Evolutionary conservation across 2,113 vertebrate species (phyloP).

Genomic region (Vulpes vulpes): DNA sequence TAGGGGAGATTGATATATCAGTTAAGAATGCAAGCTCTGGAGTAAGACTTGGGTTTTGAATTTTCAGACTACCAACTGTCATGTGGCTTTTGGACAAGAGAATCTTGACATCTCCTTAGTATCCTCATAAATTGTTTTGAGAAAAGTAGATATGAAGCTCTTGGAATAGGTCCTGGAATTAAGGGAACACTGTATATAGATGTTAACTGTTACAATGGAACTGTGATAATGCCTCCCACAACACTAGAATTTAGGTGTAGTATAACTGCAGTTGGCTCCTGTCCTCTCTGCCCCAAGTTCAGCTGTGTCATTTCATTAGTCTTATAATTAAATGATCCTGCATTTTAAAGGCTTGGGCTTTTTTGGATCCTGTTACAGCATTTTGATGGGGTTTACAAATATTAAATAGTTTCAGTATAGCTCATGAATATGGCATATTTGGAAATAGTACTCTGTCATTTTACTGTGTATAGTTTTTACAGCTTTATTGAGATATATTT

Average conservation of each 20-base stretch:
- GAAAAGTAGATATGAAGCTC: neutral
- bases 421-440: neutral
- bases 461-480: neutral
- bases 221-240: neutral
- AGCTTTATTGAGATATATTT: neutral
- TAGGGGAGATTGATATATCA: neutral
- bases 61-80: neutral
- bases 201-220: neutral
- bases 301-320: neutral
- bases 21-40: neutral
- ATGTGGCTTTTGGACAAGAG: neutral
- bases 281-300: too few relatives aligned
- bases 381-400: slow-evolving; percentile 4
- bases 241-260: neutral
- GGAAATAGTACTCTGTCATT: neutral
- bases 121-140: neutral
- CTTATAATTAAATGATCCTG: neutral
- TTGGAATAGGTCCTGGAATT: neutral
- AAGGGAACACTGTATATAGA: neutral
- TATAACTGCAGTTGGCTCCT: neutral
- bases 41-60: neutral
- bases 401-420: neutral
- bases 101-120: neutral
- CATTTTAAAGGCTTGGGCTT: neutral
- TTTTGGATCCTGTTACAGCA: neutral